These are phyloP conservation scores for Cebus imitator DNA, from an alignment of 2,113 vertebrate species.

Conservation along the genomic window DNA sequence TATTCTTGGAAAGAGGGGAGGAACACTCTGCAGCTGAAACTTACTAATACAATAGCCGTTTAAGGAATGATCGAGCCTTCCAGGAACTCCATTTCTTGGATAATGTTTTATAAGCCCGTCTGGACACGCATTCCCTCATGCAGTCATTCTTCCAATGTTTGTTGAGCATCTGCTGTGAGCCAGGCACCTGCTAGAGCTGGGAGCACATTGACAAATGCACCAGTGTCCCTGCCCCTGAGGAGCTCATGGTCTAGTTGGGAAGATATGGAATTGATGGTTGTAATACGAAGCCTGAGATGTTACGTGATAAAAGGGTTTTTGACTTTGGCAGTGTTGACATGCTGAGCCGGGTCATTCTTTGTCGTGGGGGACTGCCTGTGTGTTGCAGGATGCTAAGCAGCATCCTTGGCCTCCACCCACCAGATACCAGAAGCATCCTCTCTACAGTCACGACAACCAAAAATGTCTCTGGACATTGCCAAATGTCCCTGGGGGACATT, in stretches of 20 bases:
- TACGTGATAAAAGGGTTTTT: neutral
- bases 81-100: slow-evolving; percentile 20
- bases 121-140: neutral
- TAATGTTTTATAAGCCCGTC: neutral
- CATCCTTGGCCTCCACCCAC: neutral
- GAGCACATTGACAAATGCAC: neutral
- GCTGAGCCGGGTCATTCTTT: neutral
- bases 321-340: neutral
- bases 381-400: neutral
- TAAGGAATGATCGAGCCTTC: neutral
- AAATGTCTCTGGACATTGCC: neutral
- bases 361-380: neutral
- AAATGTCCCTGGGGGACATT: neutral
- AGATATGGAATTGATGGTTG: neutral
- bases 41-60: slow-evolving; percentile 29
- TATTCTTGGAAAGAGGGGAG: neutral
- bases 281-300: neutral
- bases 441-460: neutral
- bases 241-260: neutral
- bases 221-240: neutral
- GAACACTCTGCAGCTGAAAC: neutral
- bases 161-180: slow-evolving; percentile 45
- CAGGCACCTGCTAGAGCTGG: slow-evolving; percentile 31
- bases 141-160: slow-evolving; percentile 46
- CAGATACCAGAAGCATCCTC: neutral